phyloP scores from a whole-genome alignment of 1,140 invertebrate genomes.

The Camponotus pennsylvanicus region DNA sequence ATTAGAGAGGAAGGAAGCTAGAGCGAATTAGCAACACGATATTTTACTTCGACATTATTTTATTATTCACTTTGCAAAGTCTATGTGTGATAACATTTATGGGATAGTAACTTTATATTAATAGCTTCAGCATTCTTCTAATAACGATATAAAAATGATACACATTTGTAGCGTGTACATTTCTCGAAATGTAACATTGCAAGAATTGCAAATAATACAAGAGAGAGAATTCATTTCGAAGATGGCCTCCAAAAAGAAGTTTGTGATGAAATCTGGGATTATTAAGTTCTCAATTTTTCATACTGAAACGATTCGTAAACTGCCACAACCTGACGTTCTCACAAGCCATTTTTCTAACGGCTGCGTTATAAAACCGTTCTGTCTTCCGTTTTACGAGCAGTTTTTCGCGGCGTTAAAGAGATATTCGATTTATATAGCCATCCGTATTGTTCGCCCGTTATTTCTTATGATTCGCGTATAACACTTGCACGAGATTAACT shows the following conservation, averaged over 20 bases:
- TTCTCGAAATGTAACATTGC: not conserved
- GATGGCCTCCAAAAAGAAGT: not conserved
- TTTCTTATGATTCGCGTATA: not conserved
- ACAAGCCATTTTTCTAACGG: slow-evolving; percentile 67
- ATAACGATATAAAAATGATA: not conserved
- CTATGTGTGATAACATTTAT: not conserved
- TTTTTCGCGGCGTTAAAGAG: slow-evolving; percentile 41
- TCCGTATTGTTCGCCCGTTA: slow-evolving; percentile 26
- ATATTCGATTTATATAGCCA: slow-evolving; percentile 62
- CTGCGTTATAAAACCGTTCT: slow-evolving; percentile 60
- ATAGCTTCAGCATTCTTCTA: not conserved
- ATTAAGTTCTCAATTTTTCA: slow-evolving; percentile 69
- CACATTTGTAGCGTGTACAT: not conserved
- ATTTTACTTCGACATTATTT: slow-evolving; percentile 25
- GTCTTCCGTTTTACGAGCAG: slow-evolving; percentile 65
- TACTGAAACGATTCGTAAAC: slow-evolving; percentile 64
- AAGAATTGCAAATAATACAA: not conserved
- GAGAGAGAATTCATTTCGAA: slow-evolving; percentile 28
- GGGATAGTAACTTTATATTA: not conserved
- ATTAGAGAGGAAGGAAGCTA: slow-evolving; percentile 55
- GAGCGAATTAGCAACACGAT: slow-evolving; percentile 29
- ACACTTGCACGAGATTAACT: slow-evolving; percentile 28
- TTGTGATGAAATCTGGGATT: slow-evolving; percentile 29
- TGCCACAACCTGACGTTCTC: slow-evolving; percentile 36
- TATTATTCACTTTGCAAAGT: no score